Evolutionary conservation across 2,888 invertebrate species (phyloP).

Genomic region (Pheosia tremula): DNA sequence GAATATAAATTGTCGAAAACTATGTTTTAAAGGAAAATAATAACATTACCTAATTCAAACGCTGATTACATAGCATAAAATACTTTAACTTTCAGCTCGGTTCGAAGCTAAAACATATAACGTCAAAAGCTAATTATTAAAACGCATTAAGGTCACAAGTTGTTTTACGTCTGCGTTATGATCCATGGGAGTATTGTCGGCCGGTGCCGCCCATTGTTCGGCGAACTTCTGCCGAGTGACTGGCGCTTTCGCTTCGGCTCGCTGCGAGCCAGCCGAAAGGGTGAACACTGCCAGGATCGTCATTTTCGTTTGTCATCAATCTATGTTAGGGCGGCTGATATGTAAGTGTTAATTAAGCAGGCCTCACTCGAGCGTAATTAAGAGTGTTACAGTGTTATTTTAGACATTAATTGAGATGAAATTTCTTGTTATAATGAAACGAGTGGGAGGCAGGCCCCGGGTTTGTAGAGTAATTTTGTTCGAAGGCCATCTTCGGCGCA

Average conservation of each 20-base stretch:
- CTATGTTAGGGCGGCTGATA: slow-evolving; percentile 82
- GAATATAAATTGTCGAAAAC: not conserved
- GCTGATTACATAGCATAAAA: not conserved
- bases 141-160: slow-evolving; percentile 76
- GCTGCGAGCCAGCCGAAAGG: slow-evolving; percentile 66
- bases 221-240: slow-evolving; percentile 70
- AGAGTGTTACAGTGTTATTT: slow-evolving; percentile 84
- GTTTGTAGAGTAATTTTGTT: slow-evolving; percentile 67
- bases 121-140: slow-evolving; percentile 72
- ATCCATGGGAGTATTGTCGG: slow-evolving; percentile 64
- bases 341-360: slow-evolving; percentile 84
- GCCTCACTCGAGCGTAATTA: slow-evolving; percentile 83
- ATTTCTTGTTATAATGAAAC: slow-evolving; percentile 80
- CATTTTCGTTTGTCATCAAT: slow-evolving; percentile 84
- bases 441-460: slow-evolving; percentile 47
- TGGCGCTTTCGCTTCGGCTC: slow-evolving; percentile 68
- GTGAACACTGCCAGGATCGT: slow-evolving; percentile 71
- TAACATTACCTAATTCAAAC: not conserved
- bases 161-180: slow-evolving; percentile 68
- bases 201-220: slow-evolving; percentile 67
- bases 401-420: slow-evolving; percentile 84
- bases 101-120: slow-evolving; percentile 19
- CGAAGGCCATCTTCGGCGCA: slow-evolving; percentile 65
- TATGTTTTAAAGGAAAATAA: not conserved
- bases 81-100: not conserved